These are phyloP conservation scores for Fragum sueziense DNA, from an alignment of 2,888 invertebrate genomes.

Conservation along the genomic window DNA sequence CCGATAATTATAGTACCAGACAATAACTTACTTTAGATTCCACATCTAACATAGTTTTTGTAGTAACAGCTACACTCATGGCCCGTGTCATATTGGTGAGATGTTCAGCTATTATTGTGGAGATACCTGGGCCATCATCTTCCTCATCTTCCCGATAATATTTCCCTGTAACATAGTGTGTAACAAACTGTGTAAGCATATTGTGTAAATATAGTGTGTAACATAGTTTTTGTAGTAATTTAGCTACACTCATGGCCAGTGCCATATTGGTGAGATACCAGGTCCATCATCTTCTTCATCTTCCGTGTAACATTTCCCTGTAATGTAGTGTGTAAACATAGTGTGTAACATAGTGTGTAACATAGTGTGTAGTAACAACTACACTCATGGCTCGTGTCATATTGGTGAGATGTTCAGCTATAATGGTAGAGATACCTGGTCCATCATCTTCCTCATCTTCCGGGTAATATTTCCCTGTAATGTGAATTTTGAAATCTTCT, in stretches of 20 bases:
- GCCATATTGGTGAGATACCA: conserved; percentile 77
- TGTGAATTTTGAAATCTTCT: no score
- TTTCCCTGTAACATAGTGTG: conserved; percentile 62
- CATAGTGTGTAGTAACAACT: conserved; percentile 64
- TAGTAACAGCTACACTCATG: conserved; percentile 76
- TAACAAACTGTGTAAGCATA: no score
- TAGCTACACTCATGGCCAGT: conserved; percentile 70
- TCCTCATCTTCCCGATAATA: conserved; percentile 76
- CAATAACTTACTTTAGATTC: conserved; percentile 78
- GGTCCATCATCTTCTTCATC: conserved; percentile 79
- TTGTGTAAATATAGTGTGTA: no score
- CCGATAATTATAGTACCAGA: no score
- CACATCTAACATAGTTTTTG: conserved; percentile 80
- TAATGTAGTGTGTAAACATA: no score
- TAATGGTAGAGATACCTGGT: conserved; percentile 76
- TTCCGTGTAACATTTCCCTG: conserved; percentile 76
- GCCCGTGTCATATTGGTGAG: conserved; percentile 73
- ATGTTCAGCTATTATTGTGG: conserved; percentile 74
- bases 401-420: conserved; percentile 73
- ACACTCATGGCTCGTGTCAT: conserved; percentile 76
- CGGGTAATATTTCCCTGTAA: conserved; percentile 76
- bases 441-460: conserved; percentile 78
- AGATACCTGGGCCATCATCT: conserved; percentile 79
- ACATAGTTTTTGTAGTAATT: not conserved
- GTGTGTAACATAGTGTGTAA: no score